Evolutionary conservation across 1,140 invertebrate genomes (phyloP).

Genomic region (Oedothorax gibbosus): DNA sequence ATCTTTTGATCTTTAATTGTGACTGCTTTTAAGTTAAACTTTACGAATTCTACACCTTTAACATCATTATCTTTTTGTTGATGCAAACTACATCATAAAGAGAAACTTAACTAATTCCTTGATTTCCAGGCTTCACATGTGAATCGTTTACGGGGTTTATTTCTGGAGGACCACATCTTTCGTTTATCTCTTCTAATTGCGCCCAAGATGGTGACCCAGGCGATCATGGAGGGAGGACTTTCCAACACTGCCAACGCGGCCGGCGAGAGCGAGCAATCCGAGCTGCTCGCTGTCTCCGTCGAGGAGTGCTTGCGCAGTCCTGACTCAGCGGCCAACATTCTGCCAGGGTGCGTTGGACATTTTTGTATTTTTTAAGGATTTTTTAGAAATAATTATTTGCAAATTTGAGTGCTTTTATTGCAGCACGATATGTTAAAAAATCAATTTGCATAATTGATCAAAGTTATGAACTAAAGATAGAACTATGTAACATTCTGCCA

Average conservation of each 20-base stretch:
- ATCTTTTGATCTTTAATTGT: neutral
- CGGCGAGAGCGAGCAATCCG: conserved; percentile 54
- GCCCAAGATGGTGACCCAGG: conserved; percentile 61
- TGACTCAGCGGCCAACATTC: conserved; percentile 37
- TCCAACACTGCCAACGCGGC: conserved; percentile 50
- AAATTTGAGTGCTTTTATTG: too few species aligned
- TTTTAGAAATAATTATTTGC: too few species aligned
- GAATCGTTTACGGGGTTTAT: conserved; percentile 47
- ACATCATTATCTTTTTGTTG: too few species aligned
- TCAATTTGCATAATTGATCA: too few species aligned
- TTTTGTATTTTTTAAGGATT: too few species aligned
- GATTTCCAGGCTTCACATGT: conserved; percentile 54
- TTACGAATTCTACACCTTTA: too few species aligned
- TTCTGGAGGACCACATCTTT: conserved; percentile 59
- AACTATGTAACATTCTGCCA: too few species aligned
- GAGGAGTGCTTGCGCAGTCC: conserved; percentile 52
- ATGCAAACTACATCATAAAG: too few species aligned
- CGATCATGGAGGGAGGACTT: conserved; percentile 59
- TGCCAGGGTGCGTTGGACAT: neutral
- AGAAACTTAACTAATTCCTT: neutral
- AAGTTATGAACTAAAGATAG: too few species aligned
- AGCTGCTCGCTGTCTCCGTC: conserved; percentile 50
- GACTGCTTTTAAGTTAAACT: too few species aligned
- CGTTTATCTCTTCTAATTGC: conserved; percentile 55
- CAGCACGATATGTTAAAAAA: too few species aligned